phyloP scores from a whole-genome alignment of 2,113 vertebrate genomes.

The Mormyrus lacerda region DNA sequence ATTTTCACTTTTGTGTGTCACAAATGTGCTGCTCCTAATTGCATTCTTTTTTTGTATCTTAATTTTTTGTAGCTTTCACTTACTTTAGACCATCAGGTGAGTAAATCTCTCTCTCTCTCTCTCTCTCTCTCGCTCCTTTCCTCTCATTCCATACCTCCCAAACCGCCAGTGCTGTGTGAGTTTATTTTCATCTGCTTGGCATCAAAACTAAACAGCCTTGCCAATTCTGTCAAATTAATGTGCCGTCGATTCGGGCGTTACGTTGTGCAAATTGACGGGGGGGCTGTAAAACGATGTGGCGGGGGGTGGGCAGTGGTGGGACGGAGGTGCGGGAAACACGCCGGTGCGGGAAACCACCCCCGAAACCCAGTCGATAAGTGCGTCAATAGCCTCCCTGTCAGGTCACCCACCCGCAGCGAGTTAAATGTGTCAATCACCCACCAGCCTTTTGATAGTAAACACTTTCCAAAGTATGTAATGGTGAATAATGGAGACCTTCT shows the following conservation, averaged over 20 bases:
- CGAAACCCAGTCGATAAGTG: background rate
- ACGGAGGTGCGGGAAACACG: background rate
- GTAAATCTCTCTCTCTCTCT: slow-evolving; percentile 14
- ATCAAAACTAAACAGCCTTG: background rate
- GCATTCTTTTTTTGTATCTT: slow-evolving; percentile 24
- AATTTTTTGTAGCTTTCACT: slow-evolving; percentile 60
- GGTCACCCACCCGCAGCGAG: background rate
- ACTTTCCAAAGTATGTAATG: background rate
- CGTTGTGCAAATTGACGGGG: background rate
- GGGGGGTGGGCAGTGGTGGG: background rate
- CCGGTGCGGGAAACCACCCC: background rate
- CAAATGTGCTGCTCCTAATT: background rate
- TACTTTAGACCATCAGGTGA: slow-evolving; percentile 67
- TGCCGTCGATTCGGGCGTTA: background rate
- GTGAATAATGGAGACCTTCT: background rate
- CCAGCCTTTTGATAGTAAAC: background rate
- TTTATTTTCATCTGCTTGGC: slow-evolving; percentile 7
- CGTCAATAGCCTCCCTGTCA: background rate
- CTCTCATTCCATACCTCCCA: slow-evolving; percentile 37
- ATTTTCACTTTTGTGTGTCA: background rate
- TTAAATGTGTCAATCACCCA: background rate
- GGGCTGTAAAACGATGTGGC: background rate
- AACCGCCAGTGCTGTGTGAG: background rate
- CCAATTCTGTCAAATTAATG: slow-evolving; percentile 12
- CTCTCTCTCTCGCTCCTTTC: slow-evolving; percentile 14